phyloP scores from a whole-genome alignment of 2,888 invertebrate genomes.

The Formica aserva region DNA sequence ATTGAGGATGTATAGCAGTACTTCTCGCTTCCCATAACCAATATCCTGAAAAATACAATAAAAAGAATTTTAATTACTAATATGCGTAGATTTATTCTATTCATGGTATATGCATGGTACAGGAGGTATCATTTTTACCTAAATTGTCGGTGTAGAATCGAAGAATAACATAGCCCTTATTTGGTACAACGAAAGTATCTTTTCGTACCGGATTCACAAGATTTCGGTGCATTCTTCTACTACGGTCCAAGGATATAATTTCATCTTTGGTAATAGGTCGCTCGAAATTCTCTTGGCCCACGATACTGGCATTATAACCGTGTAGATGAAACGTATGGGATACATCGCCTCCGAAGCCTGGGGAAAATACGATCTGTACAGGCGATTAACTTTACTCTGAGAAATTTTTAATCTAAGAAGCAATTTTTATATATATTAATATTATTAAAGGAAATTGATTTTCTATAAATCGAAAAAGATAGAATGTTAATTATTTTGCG shows the following conservation, averaged over 20 bases:
- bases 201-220: slow-evolving; percentile 86
- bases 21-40: slow-evolving; percentile 80
- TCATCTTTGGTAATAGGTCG: slow-evolving; percentile 85
- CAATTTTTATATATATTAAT: background rate
- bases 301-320: slow-evolving; percentile 83
- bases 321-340: slow-evolving; percentile 89
- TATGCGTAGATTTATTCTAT: background rate
- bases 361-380: slow-evolving; percentile 47
- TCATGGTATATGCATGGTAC: background rate
- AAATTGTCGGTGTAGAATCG: slow-evolving; percentile 76
- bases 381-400: background rate
- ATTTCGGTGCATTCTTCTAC: slow-evolving; percentile 86
- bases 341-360: slow-evolving; percentile 87
- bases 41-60: slow-evolving; percentile 68
- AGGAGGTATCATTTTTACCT: slow-evolving; percentile 65
- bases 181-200: slow-evolving; percentile 89
- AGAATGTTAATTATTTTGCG: background rate
- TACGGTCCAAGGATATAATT: slow-evolving; percentile 83
- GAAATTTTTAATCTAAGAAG: background rate
- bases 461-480: background rate
- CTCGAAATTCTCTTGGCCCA: slow-evolving; percentile 77
- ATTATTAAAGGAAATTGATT: background rate
- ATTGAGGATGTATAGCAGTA: slow-evolving; percentile 69
- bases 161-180: slow-evolving; percentile 86
- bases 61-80: background rate